These are phyloP conservation scores for Bilobella aurantiaca DNA, from an alignment of 1,140 invertebrate genomes.

Conservation along the genomic window DNA sequence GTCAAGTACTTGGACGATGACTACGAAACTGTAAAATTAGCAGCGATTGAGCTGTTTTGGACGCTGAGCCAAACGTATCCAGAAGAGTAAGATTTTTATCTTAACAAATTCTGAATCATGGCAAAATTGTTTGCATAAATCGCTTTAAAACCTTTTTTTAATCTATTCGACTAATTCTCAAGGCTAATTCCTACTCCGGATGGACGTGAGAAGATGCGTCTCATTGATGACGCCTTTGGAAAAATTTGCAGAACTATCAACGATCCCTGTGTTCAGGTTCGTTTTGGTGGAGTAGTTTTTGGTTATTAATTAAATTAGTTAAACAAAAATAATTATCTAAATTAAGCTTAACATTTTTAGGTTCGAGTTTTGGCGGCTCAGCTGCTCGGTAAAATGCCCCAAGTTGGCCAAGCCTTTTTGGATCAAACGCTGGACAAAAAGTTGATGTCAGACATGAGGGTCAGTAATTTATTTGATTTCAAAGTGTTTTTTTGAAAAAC, in stretches of 20 bases:
- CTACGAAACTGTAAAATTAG: conserved; percentile 82
- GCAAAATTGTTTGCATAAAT: conserved; percentile 24
- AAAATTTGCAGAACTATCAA: conserved; percentile 88
- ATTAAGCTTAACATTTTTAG: conserved; percentile 39
- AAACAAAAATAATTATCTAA: no score
- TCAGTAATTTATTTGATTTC: conserved; percentile 37
- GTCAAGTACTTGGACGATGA: conserved; percentile 78
- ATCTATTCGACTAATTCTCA: background rate
- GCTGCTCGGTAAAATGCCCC: conserved; percentile 71
- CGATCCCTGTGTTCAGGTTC: conserved; percentile 56
- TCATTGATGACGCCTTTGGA: conserved; percentile 94
- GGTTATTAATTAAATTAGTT: background rate
- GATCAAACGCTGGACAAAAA: conserved; percentile 97
- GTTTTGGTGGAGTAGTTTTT: conserved; percentile 3
- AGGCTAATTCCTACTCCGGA: conserved; percentile 17
- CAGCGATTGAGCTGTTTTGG: conserved; percentile 74
- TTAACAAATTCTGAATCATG: no score
- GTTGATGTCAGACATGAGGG: conserved; percentile 91
- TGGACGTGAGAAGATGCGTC: conserved; percentile 51
- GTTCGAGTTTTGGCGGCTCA: conserved; percentile 69
- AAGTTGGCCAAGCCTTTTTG: conserved; percentile 77
- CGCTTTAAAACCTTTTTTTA: background rate
- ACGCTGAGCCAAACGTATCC: conserved; percentile 73
- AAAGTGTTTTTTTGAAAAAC: conserved; percentile 12
- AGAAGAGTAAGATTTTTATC: conserved; percentile 74